phyloP scores from a whole-genome alignment of 2,888 invertebrate genomes.

The Tricholauxania praeusta region DNA sequence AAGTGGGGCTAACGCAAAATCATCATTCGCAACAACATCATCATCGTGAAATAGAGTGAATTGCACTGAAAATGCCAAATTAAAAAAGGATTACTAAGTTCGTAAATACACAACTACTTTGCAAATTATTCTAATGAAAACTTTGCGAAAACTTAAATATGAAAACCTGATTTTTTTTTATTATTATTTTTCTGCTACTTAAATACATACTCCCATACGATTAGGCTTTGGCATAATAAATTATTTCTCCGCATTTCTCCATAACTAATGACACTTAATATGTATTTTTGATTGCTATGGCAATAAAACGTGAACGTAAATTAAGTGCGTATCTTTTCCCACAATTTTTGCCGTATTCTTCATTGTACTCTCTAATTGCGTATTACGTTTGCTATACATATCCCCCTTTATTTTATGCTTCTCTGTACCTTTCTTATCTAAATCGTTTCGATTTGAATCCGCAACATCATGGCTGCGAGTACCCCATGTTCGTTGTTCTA shows the following conservation, averaged over 20 bases:
- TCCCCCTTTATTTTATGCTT: constrained; percentile 8
- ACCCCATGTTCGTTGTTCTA: constrained; percentile 18
- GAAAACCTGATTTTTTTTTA: not conserved
- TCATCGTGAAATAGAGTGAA: not conserved
- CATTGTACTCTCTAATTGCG: constrained; percentile 18
- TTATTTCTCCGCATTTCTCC: not conserved
- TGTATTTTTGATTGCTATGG: constrained; percentile 22
- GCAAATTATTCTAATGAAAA: not conserved
- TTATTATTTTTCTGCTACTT: not conserved
- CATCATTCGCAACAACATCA: not conserved
- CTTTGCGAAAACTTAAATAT: not conserved
- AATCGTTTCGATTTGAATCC: constrained; percentile 37
- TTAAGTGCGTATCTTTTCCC: constrained; percentile 13
- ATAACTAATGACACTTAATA: not conserved
- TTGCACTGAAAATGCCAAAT: not conserved
- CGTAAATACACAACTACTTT: no score
- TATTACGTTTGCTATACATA: not conserved
- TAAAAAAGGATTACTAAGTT: no score
- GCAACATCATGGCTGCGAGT: constrained; percentile 14
- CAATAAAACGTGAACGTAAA: constrained; percentile 29
- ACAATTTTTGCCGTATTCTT: not conserved
- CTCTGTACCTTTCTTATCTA: constrained; percentile 32
- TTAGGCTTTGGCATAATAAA: no score
- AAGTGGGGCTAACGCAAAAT: not conserved
- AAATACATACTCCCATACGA: not conserved